Conservation (phyloP, 2,797 vertebrate genomes). For the Rhyacichthys aspro region DNA sequence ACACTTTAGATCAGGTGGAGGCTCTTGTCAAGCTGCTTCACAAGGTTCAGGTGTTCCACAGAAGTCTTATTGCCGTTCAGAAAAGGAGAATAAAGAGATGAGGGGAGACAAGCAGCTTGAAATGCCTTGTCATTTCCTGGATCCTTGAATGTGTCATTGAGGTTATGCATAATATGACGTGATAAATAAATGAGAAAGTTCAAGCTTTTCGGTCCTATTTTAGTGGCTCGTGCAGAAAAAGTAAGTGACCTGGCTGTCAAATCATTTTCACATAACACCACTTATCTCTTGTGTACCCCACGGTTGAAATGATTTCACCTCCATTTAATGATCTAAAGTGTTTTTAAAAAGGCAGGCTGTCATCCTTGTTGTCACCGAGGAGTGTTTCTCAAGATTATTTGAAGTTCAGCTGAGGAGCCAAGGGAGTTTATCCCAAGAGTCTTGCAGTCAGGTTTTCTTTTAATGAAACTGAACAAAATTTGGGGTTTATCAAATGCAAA, state of each 20-base stretch:
- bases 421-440: too few relatives aligned
- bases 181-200: constrained; percentile 7
- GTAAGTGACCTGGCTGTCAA: neutral
- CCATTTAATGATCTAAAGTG: neutral
- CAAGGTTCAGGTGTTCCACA: neutral
- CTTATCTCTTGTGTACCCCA: neutral
- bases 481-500: constrained; percentile 3
- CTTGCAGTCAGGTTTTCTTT: too few relatives aligned
- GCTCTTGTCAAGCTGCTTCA: constrained; percentile 3
- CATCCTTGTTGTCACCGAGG: neutral
- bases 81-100: constrained; percentile 16
- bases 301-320: constrained; percentile 9
- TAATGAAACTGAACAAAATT: too few relatives aligned
- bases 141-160: constrained; percentile 16
- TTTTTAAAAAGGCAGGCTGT: neutral
- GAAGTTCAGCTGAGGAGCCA: constrained; percentile 7
- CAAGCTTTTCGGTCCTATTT: neutral
- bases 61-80: neutral
- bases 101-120: constrained; percentile 24
- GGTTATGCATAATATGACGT: constrained; percentile 20
- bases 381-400: too few relatives aligned
- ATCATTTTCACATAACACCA: neutral
- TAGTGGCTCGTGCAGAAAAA: constrained; percentile 4
- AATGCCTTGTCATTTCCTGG: neutral
- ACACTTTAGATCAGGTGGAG: constrained; percentile 4